phyloP scores from a whole-genome alignment of 2,113 vertebrate species.

The Myodes glareolus region DNA sequence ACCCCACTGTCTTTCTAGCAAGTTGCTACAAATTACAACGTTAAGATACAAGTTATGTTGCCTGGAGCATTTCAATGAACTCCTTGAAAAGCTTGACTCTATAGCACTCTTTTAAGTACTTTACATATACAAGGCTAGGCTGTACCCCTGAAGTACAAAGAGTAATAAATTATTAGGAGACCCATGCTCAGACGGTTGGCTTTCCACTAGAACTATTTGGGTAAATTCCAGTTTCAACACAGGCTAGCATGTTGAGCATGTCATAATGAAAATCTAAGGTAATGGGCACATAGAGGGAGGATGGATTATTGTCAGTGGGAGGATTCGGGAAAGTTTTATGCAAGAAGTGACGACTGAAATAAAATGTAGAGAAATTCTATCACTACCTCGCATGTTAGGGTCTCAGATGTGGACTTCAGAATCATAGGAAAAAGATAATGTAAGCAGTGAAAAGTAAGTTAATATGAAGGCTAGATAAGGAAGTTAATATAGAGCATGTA shows the following conservation, averaged over 20 bases:
- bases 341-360: background rate
- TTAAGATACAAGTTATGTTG: background rate
- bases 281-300: background rate
- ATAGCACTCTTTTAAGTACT: background rate
- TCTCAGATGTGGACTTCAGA: background rate
- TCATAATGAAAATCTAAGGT: background rate
- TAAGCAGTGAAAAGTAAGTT: background rate
- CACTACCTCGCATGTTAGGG: background rate
- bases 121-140: background rate
- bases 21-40: background rate
- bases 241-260: background rate
- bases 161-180: background rate
- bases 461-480: background rate
- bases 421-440: background rate
- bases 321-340: background rate
- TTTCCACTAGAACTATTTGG: background rate
- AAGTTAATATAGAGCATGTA: background rate
- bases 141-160: background rate
- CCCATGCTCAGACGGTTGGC: background rate
- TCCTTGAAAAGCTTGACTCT: background rate
- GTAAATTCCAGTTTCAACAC: background rate
- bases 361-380: slow-evolving; percentile 5
- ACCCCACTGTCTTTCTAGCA: background rate
- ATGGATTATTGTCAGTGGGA: background rate
- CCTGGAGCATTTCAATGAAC: background rate